Conservation (phyloP, 2,113 vertebrate genomes). For the Genyomyrus donnyi region DNA sequence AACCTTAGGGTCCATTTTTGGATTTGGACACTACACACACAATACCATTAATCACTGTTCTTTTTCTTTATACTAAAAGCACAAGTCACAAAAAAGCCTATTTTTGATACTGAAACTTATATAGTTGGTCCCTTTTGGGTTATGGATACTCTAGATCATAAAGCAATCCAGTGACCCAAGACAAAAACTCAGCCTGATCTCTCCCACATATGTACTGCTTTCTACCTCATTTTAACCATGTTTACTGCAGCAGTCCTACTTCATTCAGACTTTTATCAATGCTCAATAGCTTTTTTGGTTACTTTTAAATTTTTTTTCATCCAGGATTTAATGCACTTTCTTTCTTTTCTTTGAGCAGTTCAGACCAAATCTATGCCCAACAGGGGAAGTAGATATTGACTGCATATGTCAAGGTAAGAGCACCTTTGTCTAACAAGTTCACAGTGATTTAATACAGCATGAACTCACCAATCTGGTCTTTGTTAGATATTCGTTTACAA, state of each 20-base stretch:
- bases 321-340: neutral
- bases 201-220: neutral
- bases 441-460: neutral
- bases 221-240: neutral
- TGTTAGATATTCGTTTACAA: neutral
- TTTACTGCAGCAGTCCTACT: neutral
- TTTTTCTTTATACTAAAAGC: neutral
- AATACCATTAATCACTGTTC: neutral
- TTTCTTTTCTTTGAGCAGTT: slow-evolving; percentile 28
- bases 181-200: neutral
- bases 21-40: too few relatives aligned
- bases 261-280: neutral
- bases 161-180: neutral
- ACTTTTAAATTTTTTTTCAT: neutral
- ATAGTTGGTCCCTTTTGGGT: neutral
- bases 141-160: neutral
- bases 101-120: neutral
- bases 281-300: neutral
- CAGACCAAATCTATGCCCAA: slow-evolving; percentile 46
- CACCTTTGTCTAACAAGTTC: neutral
- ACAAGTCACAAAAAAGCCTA: neutral
- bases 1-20: too few relatives aligned
- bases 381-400: slow-evolving; percentile 53
- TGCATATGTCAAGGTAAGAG: slow-evolving; percentile 55
- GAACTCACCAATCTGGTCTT: neutral